Evolutionary conservation across 2,797 vertebrate species (phyloP), one percentile per base, ranked within the genome.

Genomic region (Synanceia verrucosa): DNA sequence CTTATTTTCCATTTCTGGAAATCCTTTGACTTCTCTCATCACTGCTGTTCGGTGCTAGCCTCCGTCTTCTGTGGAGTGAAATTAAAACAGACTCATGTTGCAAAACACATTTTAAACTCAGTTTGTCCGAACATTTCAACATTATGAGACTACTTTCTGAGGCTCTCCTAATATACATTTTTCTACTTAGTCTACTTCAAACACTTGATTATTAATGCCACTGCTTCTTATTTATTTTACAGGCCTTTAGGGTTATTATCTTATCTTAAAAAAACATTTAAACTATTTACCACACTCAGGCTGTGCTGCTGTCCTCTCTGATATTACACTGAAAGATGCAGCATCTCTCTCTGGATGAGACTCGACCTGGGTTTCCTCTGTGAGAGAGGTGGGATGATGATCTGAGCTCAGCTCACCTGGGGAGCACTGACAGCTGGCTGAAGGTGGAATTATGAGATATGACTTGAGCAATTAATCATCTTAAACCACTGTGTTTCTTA

Each of bases 1-100:
- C 34, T 73, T 37, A 36, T 79, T 80, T 74, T 61, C 3, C 43
- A 47, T 61, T 64, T 12, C 63, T 57, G 41, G 29, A 68, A 47
- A 12, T 61, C 36, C n/a, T 62, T 44, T 55, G 26, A 24, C 62
- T 66, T 21, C 3, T 46, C 18, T 2, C 9, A 48, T 41, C 2
- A 4, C 6, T 24, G 19, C 14, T 24, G 0, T 23, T 57, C 24
- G 16, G 29, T 47, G 14, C 56, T 10, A 3, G 28, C 33, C 34
- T 18, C 47, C 52, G 21, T 60, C 58, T 64, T 11, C 28, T 39
- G 16, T 34, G 34, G 36, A 21, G 62, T 31, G 26, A 12, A 28
- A 36, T 65, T 44, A 52, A 7, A 73, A 31, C 19, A 50, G 12
- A 5, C 14, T 23, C 10, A 39, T 43, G 9, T 23, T 29, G 21